Evolutionary conservation across 2,797 vertebrate genomes (phyloP).

Genomic region (Brotula barbata): DNA sequence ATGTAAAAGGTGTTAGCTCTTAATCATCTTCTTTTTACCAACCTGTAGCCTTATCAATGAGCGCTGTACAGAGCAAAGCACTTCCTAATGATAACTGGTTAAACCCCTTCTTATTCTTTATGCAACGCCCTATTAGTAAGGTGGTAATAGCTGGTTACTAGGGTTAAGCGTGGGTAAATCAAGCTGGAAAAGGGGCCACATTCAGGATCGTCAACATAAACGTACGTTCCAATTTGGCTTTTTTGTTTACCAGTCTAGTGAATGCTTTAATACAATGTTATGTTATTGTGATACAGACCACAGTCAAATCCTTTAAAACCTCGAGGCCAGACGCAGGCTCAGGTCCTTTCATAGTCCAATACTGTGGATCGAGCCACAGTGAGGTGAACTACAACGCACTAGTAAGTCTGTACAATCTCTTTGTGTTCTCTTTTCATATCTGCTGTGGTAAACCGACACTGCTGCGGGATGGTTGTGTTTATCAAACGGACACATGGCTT

Average conservation of each 20-base stretch:
- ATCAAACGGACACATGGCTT: constrained; percentile 30
- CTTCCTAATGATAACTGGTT: too few species aligned
- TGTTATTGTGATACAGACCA: constrained; percentile 11
- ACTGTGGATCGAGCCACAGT: constrained; percentile 26
- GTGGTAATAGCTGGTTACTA: too few species aligned
- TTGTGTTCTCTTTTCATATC: constrained; percentile 63
- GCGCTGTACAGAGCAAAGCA: too few species aligned
- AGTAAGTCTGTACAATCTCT: constrained; percentile 35
- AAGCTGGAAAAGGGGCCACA: too few species aligned
- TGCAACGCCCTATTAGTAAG: too few species aligned
- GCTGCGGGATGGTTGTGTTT: constrained; percentile 28
- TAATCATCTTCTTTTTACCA: too few species aligned
- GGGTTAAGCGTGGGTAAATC: too few species aligned
- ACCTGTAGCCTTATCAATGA: too few species aligned
- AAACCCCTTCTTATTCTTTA: too few species aligned
- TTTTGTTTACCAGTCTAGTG: neutral
- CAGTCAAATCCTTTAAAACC: constrained; percentile 36
- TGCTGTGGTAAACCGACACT: constrained; percentile 40
- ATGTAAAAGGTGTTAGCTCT: too few species aligned
- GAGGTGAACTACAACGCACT: constrained; percentile 26
- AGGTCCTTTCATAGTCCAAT: constrained; percentile 37
- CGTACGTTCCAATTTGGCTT: neutral
- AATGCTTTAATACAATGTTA: constrained; percentile 12
- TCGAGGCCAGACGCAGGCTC: constrained; percentile 30
- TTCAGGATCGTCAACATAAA: too few species aligned